A percentile compares a stretch with the other conserved stretches of the same genome.
Evolutionary conservation across 2,113 vertebrate genomes (phyloP).

Genomic region (Neolamprologus modestus): DNA sequence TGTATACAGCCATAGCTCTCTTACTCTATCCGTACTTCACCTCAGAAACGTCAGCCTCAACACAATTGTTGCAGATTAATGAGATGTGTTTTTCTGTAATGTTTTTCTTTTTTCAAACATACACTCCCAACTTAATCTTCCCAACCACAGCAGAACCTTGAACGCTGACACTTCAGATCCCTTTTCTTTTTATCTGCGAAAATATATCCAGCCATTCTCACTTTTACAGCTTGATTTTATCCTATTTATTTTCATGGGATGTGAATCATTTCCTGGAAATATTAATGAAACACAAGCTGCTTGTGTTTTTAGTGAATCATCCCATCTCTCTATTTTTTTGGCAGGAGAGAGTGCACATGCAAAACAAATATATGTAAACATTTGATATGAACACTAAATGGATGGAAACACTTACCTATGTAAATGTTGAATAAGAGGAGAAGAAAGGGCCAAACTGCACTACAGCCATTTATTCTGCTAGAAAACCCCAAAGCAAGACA

Average conservation of each 20-base stretch:
- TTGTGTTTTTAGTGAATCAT: neutral
- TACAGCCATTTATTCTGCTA: neutral
- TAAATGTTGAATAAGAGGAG: neutral
- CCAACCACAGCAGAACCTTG: neutral
- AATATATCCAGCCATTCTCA: neutral
- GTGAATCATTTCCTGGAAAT: conserved; percentile 16
- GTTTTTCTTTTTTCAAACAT: neutral
- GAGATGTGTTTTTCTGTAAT: neutral
- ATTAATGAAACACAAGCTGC: conserved; percentile 11
- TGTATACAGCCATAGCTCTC: neutral
- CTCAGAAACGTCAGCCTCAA: neutral
- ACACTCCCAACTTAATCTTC: neutral
- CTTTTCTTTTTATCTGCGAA: neutral
- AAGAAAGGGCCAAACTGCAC: neutral
- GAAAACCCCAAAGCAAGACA: neutral
- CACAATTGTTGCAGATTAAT: neutral
- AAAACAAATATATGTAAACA: neutral
- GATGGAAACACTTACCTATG: neutral
- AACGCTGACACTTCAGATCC: neutral
- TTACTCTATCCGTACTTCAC: neutral
- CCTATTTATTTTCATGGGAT: neutral
- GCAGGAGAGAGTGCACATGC: neutral
- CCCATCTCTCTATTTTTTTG: neutral
- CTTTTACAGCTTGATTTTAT: conserved; percentile 6
- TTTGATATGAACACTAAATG: neutral